Evolutionary conservation across 2,113 vertebrate species (phyloP).

Genomic region (Grallaria varia): DNA sequence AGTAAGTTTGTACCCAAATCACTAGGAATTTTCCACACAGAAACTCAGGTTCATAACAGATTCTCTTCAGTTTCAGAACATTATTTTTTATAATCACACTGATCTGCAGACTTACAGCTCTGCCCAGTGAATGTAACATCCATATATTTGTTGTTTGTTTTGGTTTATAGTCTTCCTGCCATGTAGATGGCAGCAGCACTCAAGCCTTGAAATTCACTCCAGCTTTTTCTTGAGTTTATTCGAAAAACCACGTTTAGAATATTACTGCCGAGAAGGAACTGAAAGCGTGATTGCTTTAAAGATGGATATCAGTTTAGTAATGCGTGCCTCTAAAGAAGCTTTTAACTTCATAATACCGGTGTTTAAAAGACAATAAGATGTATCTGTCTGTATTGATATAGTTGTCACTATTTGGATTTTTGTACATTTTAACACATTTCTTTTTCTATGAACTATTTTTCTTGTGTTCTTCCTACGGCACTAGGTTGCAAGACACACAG

Average conservation of each 20-base stretch:
- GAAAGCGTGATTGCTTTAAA: constrained; percentile 20
- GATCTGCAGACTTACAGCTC: background rate
- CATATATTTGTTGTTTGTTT: constrained; percentile 17
- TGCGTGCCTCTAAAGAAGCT: background rate
- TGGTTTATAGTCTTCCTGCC: constrained; percentile 61
- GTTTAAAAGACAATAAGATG: constrained; percentile 34
- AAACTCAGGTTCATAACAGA: background rate
- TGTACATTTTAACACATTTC: background rate
- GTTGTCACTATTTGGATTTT: background rate
- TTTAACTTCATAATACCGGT: background rate
- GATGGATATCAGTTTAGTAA: constrained; percentile 9
- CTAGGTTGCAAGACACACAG: background rate
- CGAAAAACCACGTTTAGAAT: background rate
- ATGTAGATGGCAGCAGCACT: constrained; percentile 78
- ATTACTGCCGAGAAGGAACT: background rate
- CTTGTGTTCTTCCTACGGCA: background rate
- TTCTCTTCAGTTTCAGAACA: background rate
- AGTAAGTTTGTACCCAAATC: background rate
- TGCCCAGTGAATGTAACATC: background rate
- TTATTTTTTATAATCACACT: background rate
- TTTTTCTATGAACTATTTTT: background rate
- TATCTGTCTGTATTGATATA: background rate
- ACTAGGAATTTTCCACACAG: background rate
- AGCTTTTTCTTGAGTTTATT: constrained; percentile 7
- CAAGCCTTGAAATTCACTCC: constrained; percentile 66